Percentiles rank a stretch among this genome's conserved stretches.
These are phyloP conservation scores for Latrodectus hesperus DNA, from an alignment of 2,888 invertebrate species.

Conservation along the genomic window DNA sequence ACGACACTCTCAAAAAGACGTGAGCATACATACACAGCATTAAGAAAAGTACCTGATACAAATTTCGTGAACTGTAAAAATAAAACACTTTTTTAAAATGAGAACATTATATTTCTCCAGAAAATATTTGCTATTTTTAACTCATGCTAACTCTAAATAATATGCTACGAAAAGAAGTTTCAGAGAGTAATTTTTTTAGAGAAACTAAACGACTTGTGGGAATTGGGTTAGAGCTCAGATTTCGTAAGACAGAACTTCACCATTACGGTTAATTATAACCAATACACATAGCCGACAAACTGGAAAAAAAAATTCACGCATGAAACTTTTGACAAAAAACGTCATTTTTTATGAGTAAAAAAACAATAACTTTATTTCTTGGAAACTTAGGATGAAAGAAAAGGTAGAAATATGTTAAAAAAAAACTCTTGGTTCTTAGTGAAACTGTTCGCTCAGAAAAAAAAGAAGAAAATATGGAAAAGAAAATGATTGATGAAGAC, in stretches of 20 bases:
- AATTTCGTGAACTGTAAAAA: too few species aligned
- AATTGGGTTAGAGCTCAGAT: too few species aligned
- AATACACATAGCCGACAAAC: neutral
- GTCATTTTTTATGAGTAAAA: constrained; percentile 14
- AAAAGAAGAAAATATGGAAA: constrained; percentile 33
- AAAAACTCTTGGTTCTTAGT: constrained; percentile 11
- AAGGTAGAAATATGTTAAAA: neutral
- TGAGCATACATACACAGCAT: too few species aligned
- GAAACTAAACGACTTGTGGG: too few species aligned
- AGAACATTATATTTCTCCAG: too few species aligned
- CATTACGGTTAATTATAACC: constrained; percentile 24
- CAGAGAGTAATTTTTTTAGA: too few species aligned
- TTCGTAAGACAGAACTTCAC: constrained; percentile 5
- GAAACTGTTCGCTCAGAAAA: constrained; percentile 16
- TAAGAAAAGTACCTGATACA: too few species aligned
- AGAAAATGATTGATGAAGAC: constrained; percentile 54
- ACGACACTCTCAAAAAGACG: too few species aligned
- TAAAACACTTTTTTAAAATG: too few species aligned
- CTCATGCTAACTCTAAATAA: too few species aligned
- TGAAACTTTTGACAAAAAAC: constrained; percentile 18
- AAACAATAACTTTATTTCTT: constrained; percentile 18
- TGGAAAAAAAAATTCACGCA: neutral
- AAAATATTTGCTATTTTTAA: too few species aligned
- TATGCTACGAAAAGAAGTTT: too few species aligned
- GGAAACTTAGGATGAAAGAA: constrained; percentile 16